Conservation (phyloP, 2,113 vertebrate genomes). For the Notothenia rossii region DNA sequence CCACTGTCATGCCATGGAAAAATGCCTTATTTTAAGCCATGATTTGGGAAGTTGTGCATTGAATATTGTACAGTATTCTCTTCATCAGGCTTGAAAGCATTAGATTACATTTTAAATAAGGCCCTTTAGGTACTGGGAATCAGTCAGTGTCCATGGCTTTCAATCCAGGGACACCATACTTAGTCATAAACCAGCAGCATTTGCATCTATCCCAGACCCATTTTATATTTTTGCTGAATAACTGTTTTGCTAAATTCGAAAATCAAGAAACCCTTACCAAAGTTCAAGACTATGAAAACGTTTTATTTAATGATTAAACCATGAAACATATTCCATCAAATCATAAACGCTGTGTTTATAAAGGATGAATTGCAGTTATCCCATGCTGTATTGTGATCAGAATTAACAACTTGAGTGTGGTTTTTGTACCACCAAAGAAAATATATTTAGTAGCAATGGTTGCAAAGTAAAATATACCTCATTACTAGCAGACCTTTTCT, state of each 20-base stretch:
- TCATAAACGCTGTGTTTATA: neutral
- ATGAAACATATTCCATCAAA: neutral
- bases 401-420: constrained; percentile 5
- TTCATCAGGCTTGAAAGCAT: constrained; percentile 21
- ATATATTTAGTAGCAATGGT: constrained; percentile 24
- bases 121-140: neutral
- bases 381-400: neutral
- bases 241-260: constrained; percentile 12
- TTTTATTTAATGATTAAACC: neutral
- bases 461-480: constrained; percentile 61
- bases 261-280: constrained; percentile 7
- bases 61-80: constrained; percentile 18
- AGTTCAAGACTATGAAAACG: neutral
- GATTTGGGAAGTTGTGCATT: constrained; percentile 43
- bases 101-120: constrained; percentile 16
- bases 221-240: neutral
- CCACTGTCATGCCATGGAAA: constrained; percentile 36
- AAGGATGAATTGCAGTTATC: constrained; percentile 1
- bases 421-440: constrained; percentile 5
- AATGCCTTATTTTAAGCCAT: constrained; percentile 68
- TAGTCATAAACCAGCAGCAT: constrained; percentile 17
- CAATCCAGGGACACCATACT: constrained; percentile 22
- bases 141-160: neutral
- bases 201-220: neutral
- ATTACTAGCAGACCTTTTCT: constrained; percentile 53